Evolutionary conservation across 2,113 vertebrate genomes (phyloP), one percentile per base, ranked within the genome.

Genomic region (Gobius niger): DNA sequence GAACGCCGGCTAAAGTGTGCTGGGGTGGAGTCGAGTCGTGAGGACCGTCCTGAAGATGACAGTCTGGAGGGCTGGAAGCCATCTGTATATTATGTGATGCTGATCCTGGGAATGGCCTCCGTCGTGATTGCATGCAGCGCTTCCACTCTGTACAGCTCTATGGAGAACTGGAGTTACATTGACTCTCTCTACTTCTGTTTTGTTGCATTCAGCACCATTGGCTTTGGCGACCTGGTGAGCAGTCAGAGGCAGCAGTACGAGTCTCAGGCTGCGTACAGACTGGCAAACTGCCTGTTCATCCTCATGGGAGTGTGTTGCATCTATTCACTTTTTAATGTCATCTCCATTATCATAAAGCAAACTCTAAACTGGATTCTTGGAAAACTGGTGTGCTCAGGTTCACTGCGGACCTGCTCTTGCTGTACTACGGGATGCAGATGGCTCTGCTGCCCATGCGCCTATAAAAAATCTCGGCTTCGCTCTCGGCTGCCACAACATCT

Each of bases 141-240:
- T 16, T 93, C 93, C 6, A 90, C 89, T 0, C 85, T 94, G 9
- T 94, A 92, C 82, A 89, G 90, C 59, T 78, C 89, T 67, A 91
- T 92, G 89, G 93, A 94, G 82, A 92, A 91, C 88, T 94, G 93
- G 93, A 91, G 86, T 83, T 94, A 92, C 46, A 81, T 93, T 47
- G 92, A 94, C 66, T 92, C 93, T 4, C 84, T 94, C 0, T 94
- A 94, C 77, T 94, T 94, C 79, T 94, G 93, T 75, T 94, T 94
- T 0, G 93, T 94, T 70, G 91, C 92, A 59, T 94, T 94, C 86
- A 94, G 93, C 87, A 94, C 93, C 72, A 94, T 94, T 44, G 93
- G 93, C 54, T 94, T 94, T 0, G 92, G 93, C 19, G 93, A 94
- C 83, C 83, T 93, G 60, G 93, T 94, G 70, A 93, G 91, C 85